Percentiles rank a stretch among this genome's conserved stretches.
phyloP scores from a whole-genome alignment of 2,888 invertebrate genomes.

The Strigamia transsilvanica region DNA sequence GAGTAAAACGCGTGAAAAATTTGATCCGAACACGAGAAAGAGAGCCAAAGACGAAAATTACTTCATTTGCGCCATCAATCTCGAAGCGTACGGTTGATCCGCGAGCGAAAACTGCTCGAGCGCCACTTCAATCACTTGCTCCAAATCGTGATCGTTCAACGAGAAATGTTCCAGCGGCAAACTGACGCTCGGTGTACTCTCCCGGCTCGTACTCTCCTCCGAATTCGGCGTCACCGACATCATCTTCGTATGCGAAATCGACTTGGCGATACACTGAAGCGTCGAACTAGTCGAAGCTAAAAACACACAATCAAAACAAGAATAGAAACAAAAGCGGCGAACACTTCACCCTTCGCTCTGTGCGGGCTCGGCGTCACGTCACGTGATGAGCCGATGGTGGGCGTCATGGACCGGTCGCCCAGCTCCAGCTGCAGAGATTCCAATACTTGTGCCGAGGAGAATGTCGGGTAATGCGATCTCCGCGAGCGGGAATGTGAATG shows the following conservation, averaged over 20 bases:
- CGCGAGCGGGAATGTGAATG: not conserved
- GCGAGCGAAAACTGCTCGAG: slow-evolving; percentile 22
- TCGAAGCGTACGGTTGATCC: slow-evolving; percentile 17
- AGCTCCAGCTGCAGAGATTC: slow-evolving; percentile 59
- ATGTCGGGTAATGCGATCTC: not conserved
- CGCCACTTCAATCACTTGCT: slow-evolving; percentile 38
- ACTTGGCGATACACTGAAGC: not conserved
- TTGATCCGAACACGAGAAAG: too few relatives aligned
- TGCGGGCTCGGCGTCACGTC: not conserved
- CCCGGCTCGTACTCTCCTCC: slow-evolving; percentile 3
- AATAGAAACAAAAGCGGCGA: too few relatives aligned
- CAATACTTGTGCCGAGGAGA: slow-evolving; percentile 51
- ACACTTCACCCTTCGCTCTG: not conserved
- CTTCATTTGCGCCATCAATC: slow-evolving; percentile 17
- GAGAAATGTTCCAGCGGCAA: slow-evolving; percentile 18
- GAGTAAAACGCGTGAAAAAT: too few relatives aligned
- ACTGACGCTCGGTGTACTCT: slow-evolving; percentile 9
- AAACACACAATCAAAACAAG: not conserved
- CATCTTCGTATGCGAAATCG: not conserved
- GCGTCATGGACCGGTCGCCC: slow-evolving; percentile 30
- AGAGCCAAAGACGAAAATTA: not conserved
- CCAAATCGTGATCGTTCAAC: slow-evolving; percentile 33
- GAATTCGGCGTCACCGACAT: slow-evolving; percentile 8
- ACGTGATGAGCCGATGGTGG: not conserved
- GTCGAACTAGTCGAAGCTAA: not conserved